Evolutionary conservation across 2,797 vertebrate species (phyloP).

Genomic region (Ficedula albicollis): DNA sequence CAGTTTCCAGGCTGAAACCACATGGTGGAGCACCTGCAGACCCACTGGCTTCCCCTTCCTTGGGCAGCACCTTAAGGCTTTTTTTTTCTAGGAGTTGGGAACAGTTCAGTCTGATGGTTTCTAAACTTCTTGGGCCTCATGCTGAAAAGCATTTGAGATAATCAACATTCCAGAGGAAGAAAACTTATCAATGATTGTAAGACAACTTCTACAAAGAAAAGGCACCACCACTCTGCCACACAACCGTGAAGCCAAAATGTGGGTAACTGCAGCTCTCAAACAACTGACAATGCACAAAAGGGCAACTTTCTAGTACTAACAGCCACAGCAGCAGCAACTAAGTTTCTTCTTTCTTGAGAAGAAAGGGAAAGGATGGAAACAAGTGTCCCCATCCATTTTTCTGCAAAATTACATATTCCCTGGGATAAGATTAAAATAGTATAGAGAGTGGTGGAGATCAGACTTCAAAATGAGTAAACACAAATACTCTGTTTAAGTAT

Average conservation of each 20-base stretch:
- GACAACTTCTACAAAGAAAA: neutral
- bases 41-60: neutral
- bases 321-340: neutral
- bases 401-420: neutral
- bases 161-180: neutral
- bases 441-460: neutral
- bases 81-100: neutral
- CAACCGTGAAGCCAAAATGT: accelerated
- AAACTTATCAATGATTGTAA: neutral
- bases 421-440: neutral
- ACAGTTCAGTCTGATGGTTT: neutral
- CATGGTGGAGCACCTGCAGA: neutral
- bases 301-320: neutral
- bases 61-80: neutral
- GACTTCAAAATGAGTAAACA: neutral
- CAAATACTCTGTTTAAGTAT: neutral
- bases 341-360: neutral
- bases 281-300: neutral
- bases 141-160: neutral
- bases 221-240: neutral
- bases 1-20: neutral
- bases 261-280: neutral
- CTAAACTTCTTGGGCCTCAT: neutral
- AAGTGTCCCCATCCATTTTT: neutral
- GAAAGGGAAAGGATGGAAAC: neutral